Conservation (phyloP, 2,113 vertebrate species). For the Oryctolagus cuniculus region DNA sequence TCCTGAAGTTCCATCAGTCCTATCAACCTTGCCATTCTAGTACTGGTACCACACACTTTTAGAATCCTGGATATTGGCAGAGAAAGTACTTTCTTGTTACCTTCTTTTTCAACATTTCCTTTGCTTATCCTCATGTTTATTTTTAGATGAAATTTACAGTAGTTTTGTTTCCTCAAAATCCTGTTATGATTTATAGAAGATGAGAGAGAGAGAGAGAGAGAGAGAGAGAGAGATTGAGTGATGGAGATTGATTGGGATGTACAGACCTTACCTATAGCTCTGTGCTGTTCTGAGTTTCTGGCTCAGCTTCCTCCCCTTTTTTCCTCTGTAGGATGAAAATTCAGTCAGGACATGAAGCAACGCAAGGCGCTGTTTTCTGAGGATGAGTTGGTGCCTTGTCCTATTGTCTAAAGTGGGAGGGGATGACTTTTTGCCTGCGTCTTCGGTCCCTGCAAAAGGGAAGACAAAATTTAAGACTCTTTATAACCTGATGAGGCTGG, state of each 20-base stretch:
- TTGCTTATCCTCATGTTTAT: neutral
- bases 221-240: neutral
- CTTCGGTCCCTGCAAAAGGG: neutral
- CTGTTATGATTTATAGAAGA: neutral
- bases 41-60: neutral
- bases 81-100: neutral
- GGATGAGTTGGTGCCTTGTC: neutral
- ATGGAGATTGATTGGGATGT: neutral
- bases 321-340: neutral
- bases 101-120: neutral
- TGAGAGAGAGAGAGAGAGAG: neutral
- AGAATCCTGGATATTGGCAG: neutral
- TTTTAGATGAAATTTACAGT: neutral
- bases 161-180: neutral
- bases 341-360: neutral
- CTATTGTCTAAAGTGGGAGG: neutral
- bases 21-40: neutral
- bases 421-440: neutral
- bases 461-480: neutral
- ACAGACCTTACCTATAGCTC: constrained; percentile 8
- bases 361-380: neutral
- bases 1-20: neutral
- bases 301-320: neutral
- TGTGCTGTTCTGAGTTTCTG: neutral
- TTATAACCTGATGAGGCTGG: neutral